Base-by-base conservation (phyloP, 2,888 invertebrate species). In the Heliconius hortense region DNA sequence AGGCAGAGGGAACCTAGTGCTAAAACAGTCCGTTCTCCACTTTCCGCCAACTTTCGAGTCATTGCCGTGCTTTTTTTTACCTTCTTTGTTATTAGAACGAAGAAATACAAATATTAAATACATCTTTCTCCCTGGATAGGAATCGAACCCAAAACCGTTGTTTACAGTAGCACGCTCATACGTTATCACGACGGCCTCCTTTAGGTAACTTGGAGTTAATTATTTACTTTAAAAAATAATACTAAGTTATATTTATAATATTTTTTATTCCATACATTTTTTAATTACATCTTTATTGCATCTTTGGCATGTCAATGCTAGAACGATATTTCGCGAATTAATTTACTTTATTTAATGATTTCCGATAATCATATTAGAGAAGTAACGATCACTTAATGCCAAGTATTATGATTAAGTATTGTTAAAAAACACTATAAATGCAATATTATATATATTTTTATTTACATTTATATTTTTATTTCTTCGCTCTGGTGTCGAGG, bases 271-370 rank as follows among this genome's bases (percentile, higher is more conserved):
- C 15, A 21, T 24, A 69, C 1, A 21, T 63, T 63, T 72, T 48
- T 64, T 72, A 26, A 56, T 24, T 64, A 35, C 63, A 13, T 39
- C 24, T 10, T 13, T 21, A 43, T 28, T 35, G 11, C 28, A 18
- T 64, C 56, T 56, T 63, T 68, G 39, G 24, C 39, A 70, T 59
- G 67, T 79, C 77, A 79, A 80, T 79, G 78, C 39, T 76, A 60
- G 64, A 59, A 62, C 39, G 43, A 66, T 28, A 35, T 35, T 69
- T 60, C n/a, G 48, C 72, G 67, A 69, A 74, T 74, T 74, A 72
- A 53, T 72, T 66, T 73, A 53, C 70, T 53, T 69, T 66, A 70
- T 53, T 75, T 75, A 73, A 73, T 73, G 31, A 74, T 76, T 77
- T 80, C 76, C 73, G 77, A 77, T 74, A 72, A 62, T 72, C 74